Evolutionary conservation across 2,113 vertebrate species (phyloP).

Genomic region (Leucopsar rothschildi): DNA sequence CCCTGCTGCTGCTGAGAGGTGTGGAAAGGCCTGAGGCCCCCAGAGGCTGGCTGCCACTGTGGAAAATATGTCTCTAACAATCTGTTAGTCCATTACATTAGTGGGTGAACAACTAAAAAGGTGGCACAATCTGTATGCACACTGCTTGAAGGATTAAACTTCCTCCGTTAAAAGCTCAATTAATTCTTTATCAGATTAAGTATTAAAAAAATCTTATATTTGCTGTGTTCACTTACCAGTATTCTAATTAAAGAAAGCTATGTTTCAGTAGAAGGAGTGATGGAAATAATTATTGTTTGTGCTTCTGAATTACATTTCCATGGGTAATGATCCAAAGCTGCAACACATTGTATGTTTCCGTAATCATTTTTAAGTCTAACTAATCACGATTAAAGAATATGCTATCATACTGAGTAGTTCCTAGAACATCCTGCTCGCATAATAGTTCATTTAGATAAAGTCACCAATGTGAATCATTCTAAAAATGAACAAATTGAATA

Average conservation of each 20-base stretch:
- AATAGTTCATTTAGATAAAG: constrained; percentile 40
- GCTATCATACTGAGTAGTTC: not conserved
- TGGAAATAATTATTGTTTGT: constrained; percentile 51
- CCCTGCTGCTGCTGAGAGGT: not conserved
- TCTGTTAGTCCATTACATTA: not conserved
- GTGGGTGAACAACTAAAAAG: not conserved
- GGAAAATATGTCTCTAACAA: not conserved
- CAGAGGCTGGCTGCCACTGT: not conserved
- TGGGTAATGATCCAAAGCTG: constrained; percentile 58
- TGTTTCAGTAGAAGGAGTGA: constrained; percentile 40
- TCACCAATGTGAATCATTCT: constrained; percentile 27
- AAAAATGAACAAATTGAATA: not conserved
- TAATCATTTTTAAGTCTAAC: constrained; percentile 55
- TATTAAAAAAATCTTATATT: not conserved
- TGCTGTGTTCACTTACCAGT: not conserved
- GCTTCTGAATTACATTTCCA: constrained; percentile 62
- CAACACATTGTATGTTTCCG: constrained; percentile 41
- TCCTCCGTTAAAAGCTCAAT: not conserved
- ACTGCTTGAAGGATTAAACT: not conserved
- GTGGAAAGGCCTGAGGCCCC: not conserved
- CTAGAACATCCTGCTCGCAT: constrained; percentile 28
- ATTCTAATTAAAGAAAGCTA: constrained; percentile 34
- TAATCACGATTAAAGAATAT: constrained; percentile 53
- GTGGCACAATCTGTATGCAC: not conserved
- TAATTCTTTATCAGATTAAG: constrained; percentile 49